These are phyloP conservation scores for Meriones psammophilus DNA, from an alignment of 2,797 vertebrate genomes.

Conservation along the genomic window DNA sequence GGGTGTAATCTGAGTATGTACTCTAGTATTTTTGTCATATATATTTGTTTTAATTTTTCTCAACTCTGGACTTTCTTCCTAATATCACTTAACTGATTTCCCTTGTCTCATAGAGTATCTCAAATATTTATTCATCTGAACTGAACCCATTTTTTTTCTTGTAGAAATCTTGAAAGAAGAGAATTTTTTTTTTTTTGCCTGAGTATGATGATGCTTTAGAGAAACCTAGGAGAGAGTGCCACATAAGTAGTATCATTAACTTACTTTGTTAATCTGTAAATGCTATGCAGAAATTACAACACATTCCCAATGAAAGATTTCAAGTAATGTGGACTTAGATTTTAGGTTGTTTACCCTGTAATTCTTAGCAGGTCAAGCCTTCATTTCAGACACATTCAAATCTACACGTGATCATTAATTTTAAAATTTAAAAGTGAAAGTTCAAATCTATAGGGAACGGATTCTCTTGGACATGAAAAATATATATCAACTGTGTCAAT, in stretches of 20 bases:
- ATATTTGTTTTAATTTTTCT: too few species aligned
- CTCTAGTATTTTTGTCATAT: background rate
- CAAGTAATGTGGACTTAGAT: background rate
- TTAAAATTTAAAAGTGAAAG: background rate
- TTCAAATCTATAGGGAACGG: background rate
- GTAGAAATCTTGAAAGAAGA: conserved; percentile 47
- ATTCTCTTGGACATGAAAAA: conserved; percentile 8
- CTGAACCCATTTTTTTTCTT: background rate
- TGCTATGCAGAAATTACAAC: background rate
- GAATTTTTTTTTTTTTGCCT: background rate
- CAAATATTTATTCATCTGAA: background rate
- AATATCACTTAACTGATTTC: background rate
- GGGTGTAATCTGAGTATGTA: background rate
- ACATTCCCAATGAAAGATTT: background rate
- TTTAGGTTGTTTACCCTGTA: background rate
- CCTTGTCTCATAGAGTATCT: background rate
- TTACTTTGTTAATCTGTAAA: background rate
- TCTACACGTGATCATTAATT: background rate
- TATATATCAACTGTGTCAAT: background rate
- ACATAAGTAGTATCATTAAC: background rate
- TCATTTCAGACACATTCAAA: background rate
- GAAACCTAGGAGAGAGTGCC: background rate
- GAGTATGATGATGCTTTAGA: background rate
- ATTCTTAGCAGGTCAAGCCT: background rate
- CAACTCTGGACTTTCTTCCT: background rate